Percentiles rank a stretch among this genome's conserved stretches.
Evolutionary conservation across 2,113 vertebrate species (phyloP).

Genomic region (Gasterosteus aculeatus): DNA sequence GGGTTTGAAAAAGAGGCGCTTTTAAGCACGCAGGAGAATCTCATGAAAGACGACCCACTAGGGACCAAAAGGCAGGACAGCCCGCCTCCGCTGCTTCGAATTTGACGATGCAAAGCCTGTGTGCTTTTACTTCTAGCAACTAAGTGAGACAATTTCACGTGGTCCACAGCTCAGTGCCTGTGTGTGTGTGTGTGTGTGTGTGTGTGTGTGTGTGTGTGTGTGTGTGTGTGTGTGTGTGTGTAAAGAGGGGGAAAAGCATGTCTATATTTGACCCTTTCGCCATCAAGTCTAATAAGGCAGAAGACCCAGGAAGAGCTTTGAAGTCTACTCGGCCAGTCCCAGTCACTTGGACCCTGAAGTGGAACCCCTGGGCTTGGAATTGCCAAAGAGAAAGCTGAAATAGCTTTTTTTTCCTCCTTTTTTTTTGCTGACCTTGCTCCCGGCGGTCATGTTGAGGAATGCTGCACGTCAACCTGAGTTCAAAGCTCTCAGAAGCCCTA

Average conservation of each 20-base stretch:
- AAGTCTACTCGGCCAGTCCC: slow-evolving; percentile 35
- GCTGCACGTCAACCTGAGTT: slow-evolving; percentile 60
- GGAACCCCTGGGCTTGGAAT: slow-evolving; percentile 41
- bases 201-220: too few species aligned
- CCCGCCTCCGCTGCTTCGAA: not conserved
- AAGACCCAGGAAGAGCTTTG: slow-evolving; percentile 40
- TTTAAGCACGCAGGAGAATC: not conserved
- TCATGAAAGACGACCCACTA: too few species aligned
- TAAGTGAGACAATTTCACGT: slow-evolving; percentile 9
- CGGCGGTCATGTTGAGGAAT: slow-evolving; percentile 72
- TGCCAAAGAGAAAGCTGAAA: slow-evolving; percentile 63
- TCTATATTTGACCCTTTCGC: slow-evolving; percentile 22
- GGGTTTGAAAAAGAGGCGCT: not conserved
- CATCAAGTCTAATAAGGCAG: slow-evolving; percentile 45
- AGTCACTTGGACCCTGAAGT: slow-evolving; percentile 46
- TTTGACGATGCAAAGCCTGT: not conserved
- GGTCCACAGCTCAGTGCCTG: too few species aligned
- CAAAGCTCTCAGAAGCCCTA: slow-evolving; percentile 32
- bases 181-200: too few species aligned
- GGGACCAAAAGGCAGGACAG: too few species aligned
- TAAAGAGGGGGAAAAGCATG: not conserved
- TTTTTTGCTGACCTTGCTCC: slow-evolving; percentile 33
- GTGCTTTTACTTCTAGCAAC: not conserved
- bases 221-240: not conserved
- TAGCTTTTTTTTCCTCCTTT: slow-evolving; percentile 10